Conservation (phyloP, 2,113 vertebrate species). For the Cynopterus brachyotis region DNA sequence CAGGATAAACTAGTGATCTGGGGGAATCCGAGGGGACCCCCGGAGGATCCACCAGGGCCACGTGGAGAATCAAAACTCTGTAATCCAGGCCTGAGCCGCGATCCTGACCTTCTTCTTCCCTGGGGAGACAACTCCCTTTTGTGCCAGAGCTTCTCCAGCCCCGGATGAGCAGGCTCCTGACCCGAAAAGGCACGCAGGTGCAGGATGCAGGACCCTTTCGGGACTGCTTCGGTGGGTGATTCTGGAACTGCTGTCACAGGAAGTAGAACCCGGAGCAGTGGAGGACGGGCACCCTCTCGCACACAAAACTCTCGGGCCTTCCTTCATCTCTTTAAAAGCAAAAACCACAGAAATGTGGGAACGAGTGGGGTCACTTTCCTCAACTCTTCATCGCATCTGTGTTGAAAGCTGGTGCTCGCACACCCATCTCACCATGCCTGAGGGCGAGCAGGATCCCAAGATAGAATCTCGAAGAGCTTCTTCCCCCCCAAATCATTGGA, state of each 20-base stretch:
- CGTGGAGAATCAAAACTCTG: background rate
- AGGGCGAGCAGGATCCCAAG: background rate
- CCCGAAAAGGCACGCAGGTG: background rate
- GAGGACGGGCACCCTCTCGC: accelerated
- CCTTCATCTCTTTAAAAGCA: background rate
- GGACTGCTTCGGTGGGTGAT: background rate
- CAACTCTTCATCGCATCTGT: background rate
- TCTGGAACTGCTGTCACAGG: background rate
- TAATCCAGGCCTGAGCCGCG: background rate
- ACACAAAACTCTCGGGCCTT: background rate
- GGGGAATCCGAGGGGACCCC: background rate
- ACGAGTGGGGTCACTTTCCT: background rate
- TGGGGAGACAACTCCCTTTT: background rate
- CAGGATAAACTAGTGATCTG: background rate
- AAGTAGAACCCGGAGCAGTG: background rate
- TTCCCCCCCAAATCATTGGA: constrained; percentile 58
- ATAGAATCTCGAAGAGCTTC: background rate
- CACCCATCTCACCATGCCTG: background rate
- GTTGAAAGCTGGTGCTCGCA: background rate
- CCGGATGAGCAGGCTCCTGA: background rate
- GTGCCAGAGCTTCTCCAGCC: background rate
- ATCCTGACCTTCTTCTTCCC: background rate
- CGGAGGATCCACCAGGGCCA: background rate
- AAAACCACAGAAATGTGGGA: background rate
- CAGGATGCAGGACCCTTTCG: background rate